Evolutionary conservation across 1,140 invertebrate genomes (phyloP).

Genomic region (Zaprionus tsacasi): DNA sequence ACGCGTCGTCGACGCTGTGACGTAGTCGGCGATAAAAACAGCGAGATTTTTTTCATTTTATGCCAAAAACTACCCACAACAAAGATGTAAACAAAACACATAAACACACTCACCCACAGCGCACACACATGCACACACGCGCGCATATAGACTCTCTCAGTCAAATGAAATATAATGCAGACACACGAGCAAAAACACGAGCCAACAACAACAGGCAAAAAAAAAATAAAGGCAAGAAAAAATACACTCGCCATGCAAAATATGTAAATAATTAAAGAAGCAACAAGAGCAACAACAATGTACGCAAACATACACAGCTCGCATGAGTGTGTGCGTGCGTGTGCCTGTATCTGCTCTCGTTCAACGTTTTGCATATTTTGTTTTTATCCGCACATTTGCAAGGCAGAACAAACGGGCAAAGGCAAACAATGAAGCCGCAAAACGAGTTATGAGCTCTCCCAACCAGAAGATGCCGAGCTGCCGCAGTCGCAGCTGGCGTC

Average conservation of each 20-base stretch:
- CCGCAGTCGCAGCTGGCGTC: background rate
- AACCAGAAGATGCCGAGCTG: constrained; percentile 15
- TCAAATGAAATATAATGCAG: constrained; percentile 27
- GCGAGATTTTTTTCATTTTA: constrained; percentile 4
- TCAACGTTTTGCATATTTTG: constrained; percentile 58
- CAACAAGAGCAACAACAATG: constrained; percentile 24
- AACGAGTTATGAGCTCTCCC: constrained; percentile 41
- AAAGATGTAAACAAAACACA: constrained; percentile 72
- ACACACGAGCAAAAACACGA: constrained; percentile 45
- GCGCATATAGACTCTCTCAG: background rate
- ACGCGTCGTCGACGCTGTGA: constrained; percentile 22
- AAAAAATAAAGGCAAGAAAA: background rate
- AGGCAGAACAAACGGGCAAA: constrained; percentile 50
- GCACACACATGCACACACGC: constrained; percentile 34
- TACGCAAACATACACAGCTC: constrained; percentile 1
- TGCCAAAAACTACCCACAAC: constrained; percentile 38
- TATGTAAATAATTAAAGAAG: constrained; percentile 31
- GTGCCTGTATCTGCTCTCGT: background rate
- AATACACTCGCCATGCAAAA: constrained; percentile 19
- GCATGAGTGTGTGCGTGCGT: background rate
- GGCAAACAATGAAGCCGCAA: constrained; percentile 51
- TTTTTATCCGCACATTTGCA: constrained; percentile 62
- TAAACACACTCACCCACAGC: constrained; percentile 37
- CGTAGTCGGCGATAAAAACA: constrained; percentile 26
- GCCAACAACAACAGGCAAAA: constrained; percentile 35